phyloP scores from a whole-genome alignment of 2,113 vertebrate species.

The Cricetomys ansorgei region DNA sequence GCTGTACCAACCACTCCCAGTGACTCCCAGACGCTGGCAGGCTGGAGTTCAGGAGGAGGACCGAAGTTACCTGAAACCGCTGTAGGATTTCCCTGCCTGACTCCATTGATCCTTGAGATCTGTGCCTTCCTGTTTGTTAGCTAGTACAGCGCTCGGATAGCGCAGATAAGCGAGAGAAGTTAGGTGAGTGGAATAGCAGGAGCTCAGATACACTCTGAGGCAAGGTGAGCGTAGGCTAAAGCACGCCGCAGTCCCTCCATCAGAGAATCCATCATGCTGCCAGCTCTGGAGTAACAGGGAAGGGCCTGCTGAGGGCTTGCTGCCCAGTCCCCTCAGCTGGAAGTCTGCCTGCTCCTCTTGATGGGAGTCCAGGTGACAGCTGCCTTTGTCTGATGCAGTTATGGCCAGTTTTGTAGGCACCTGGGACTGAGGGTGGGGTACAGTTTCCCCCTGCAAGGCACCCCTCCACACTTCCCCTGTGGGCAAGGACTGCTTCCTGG shows the following conservation, averaged over 20 bases:
- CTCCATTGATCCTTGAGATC: neutral
- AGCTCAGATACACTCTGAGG: neutral
- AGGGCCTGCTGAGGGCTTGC: neutral
- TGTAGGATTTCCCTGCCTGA: neutral
- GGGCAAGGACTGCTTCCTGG: neutral
- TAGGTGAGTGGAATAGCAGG: neutral
- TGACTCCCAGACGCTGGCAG: neutral
- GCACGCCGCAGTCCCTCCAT: neutral
- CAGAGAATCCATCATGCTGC: neutral
- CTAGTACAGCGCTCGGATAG: neutral
- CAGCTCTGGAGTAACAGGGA: neutral
- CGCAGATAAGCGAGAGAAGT: neutral
- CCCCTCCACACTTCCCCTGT: neutral
- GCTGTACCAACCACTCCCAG: neutral
- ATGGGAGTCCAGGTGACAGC: neutral
- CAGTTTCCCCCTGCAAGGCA: no score
- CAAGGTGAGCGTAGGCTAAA: neutral
- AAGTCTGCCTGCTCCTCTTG: neutral
- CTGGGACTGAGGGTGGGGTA: neutral
- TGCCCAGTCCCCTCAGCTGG: neutral
- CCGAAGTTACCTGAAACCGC: neutral
- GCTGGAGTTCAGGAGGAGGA: neutral
- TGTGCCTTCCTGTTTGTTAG: neutral
- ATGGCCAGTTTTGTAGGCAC: accelerated
- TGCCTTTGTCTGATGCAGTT: neutral